Evolutionary conservation across 2,797 vertebrate genomes (phyloP).

Genomic region (Antennarius maculatus): DNA sequence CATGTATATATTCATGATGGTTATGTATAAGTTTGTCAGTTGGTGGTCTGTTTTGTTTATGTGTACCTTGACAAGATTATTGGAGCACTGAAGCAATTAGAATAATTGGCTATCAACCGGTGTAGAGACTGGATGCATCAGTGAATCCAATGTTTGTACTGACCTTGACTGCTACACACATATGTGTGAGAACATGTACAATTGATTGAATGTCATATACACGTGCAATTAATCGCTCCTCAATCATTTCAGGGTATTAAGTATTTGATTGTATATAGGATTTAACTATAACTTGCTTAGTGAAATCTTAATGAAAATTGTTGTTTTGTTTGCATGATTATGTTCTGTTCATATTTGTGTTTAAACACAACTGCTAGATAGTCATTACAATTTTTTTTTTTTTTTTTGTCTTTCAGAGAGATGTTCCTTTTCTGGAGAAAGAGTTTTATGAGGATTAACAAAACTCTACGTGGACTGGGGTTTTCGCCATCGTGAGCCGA

Average conservation of each 20-base stretch:
- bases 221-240: neutral
- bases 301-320: neutral
- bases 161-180: conserved; percentile 52
- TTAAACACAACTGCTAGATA: neutral
- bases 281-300: neutral
- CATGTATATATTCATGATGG: neutral
- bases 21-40: neutral
- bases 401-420: conserved; percentile 70
- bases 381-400: conserved; percentile 8
- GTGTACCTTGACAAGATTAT: conserved; percentile 17
- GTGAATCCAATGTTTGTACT: conserved; percentile 42
- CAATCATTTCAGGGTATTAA: neutral
- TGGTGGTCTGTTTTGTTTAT: conserved; percentile 13
- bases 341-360: neutral
- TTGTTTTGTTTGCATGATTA: neutral
- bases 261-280: neutral
- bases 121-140: conserved; percentile 40
- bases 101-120: conserved; percentile 47
- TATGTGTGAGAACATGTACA: conserved; percentile 10
- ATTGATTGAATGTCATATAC: conserved; percentile 4
- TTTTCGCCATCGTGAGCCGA: conserved; percentile 57
- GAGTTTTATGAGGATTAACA: conserved; percentile 66
- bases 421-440: conserved; percentile 68
- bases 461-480: conserved; percentile 52
- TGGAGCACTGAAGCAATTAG: conserved; percentile 39